These are phyloP conservation scores for Gymnobelideus leadbeateri DNA, from an alignment of 2,113 vertebrate genomes.

Conservation along the genomic window DNA sequence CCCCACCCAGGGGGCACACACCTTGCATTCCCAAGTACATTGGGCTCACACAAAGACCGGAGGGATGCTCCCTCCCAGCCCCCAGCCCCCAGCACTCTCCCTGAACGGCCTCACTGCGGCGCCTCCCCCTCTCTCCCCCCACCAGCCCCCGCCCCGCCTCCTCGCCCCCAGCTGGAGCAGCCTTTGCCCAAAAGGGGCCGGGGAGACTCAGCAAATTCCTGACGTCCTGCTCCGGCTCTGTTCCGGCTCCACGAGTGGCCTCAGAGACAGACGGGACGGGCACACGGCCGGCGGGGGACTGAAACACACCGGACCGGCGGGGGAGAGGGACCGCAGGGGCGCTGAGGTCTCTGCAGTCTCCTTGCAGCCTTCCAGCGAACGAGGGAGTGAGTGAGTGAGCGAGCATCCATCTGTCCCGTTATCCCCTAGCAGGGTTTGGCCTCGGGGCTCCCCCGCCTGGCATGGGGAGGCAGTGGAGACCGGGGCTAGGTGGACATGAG, in stretches of 20 bases:
- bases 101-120: not conserved
- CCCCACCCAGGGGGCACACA: not conserved
- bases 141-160: not conserved
- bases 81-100: not conserved
- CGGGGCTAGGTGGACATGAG: not conserved
- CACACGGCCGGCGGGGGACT: not conserved
- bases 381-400: not conserved
- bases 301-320: not conserved
- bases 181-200: slow-evolving; percentile 1
- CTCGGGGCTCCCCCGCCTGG: not conserved
- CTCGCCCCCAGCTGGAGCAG: not conserved
- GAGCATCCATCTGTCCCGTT: not conserved
- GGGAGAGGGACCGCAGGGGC: not conserved
- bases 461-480: not conserved
- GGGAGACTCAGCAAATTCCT: not conserved
- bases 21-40: not conserved
- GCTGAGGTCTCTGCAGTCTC: not conserved
- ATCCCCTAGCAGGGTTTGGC: not conserved
- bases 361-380: not conserved
- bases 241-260: not conserved
- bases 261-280: not conserved
- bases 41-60: not conserved
- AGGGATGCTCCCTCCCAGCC: not conserved
- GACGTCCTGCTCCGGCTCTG: not conserved
- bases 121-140: not conserved